A percentile compares a stretch with the other conserved stretches of the same genome.
Conservation (phyloP, 2,113 vertebrate genomes). For the Vulpes lagopus region DNA sequence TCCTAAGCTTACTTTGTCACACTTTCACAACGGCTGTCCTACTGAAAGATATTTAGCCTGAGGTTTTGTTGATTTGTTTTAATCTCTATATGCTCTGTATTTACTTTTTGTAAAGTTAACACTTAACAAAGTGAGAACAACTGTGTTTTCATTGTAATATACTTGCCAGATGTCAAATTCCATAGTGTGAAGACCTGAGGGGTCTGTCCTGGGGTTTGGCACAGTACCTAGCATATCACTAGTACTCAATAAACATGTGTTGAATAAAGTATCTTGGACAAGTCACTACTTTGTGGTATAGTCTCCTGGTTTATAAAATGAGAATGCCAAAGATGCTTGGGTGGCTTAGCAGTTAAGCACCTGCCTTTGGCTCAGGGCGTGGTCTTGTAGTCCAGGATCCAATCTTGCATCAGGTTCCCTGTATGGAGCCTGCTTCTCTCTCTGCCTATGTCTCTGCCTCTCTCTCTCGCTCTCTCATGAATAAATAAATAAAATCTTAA, state of each 20-base stretch:
- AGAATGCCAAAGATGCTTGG: background rate
- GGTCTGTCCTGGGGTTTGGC: background rate
- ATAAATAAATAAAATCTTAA: too few species aligned
- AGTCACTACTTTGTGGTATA: background rate
- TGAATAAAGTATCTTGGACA: background rate
- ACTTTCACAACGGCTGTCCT: background rate
- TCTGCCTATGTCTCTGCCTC: too few species aligned
- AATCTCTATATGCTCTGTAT: background rate
- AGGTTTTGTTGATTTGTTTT: background rate
- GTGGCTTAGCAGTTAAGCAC: too few species aligned
- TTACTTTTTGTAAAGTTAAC: background rate
- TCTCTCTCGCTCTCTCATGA: too few species aligned
- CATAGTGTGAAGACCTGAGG: background rate
- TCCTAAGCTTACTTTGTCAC: background rate
- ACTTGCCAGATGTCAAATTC: background rate
- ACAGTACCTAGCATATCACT: background rate
- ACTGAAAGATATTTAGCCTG: background rate
- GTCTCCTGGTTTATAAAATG: background rate
- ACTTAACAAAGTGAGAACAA: background rate
- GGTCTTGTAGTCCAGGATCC: too few species aligned
- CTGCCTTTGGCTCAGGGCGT: too few species aligned
- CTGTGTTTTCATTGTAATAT: background rate
- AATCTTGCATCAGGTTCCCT: too few species aligned
- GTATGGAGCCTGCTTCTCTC: too few species aligned
- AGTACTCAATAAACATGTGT: background rate